Percentiles rank a stretch among this genome's conserved stretches.
These are phyloP conservation scores for Trachelus stipa DNA, from an alignment of 2,888 invertebrate species.

Conservation along the genomic window DNA sequence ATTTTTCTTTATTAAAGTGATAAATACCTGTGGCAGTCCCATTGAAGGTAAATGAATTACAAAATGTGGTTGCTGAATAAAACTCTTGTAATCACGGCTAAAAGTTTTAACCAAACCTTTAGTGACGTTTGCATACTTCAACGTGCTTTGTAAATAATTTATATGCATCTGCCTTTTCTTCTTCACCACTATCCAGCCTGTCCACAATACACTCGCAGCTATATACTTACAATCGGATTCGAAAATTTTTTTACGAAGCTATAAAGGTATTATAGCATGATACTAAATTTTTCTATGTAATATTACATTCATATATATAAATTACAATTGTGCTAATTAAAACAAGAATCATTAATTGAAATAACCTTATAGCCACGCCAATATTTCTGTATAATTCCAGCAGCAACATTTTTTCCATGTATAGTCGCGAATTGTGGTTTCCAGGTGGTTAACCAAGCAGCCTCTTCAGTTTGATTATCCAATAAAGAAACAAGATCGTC, in stretches of 20 bases:
- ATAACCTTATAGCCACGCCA: constrained; percentile 43
- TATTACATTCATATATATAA: neutral
- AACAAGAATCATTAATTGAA: constrained; percentile 9
- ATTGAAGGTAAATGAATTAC: constrained; percentile 41
- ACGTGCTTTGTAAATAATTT: constrained; percentile 38
- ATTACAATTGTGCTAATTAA: neutral
- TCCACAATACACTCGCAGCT: constrained; percentile 45
- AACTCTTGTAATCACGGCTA: constrained; percentile 22
- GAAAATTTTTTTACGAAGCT: constrained; percentile 37
- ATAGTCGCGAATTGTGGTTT: constrained; percentile 30
- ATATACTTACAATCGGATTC: constrained; percentile 37
- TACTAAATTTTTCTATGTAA: neutral
- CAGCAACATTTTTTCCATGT: constrained; percentile 34
- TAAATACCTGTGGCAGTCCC: constrained; percentile 27
- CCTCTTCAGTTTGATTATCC: constrained; percentile 16
- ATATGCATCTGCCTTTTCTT: constrained; percentile 35
- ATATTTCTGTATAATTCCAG: constrained; percentile 35
- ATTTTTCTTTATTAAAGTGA: neutral
- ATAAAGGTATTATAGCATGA: neutral
- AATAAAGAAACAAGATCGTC: constrained; percentile 33
- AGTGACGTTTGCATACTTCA: constrained; percentile 19
- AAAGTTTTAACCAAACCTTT: constrained; percentile 28
- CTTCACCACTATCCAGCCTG: constrained; percentile 33
- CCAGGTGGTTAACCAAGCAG: constrained; percentile 30
- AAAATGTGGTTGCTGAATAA: constrained; percentile 32